These are phyloP conservation scores for Drosophila paramelanica DNA, from an alignment of 2,888 invertebrate genomes.

Conservation along the genomic window DNA sequence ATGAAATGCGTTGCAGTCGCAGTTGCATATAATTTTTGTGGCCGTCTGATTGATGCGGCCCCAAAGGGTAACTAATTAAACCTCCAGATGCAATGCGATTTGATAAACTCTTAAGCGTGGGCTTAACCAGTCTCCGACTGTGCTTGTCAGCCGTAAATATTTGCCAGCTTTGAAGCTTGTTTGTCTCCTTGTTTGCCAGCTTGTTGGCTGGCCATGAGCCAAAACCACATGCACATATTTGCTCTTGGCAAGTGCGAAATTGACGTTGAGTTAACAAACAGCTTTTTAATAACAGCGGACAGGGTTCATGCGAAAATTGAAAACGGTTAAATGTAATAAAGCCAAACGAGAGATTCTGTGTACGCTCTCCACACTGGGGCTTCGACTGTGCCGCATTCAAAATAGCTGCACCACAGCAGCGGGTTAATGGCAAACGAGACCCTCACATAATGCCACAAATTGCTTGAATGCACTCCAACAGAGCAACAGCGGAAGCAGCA, in stretches of 20 bases:
- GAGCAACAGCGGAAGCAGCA: constrained; percentile 34
- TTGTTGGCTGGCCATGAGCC: constrained; percentile 43
- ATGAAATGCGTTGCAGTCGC: not conserved
- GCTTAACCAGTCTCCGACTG: constrained; percentile 10
- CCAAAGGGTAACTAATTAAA: constrained; percentile 22
- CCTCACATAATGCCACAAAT: constrained; percentile 79
- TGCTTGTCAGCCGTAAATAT: constrained; percentile 61
- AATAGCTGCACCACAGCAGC: constrained; percentile 54
- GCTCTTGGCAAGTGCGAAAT: constrained; percentile 60
- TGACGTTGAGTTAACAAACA: constrained; percentile 48
- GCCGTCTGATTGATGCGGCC: constrained; percentile 8
- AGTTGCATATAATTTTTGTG: not conserved
- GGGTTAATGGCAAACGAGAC: constrained; percentile 83
- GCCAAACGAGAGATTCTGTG: constrained; percentile 17
- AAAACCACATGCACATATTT: constrained; percentile 45
- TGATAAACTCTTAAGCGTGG: constrained; percentile 13
- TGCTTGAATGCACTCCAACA: constrained; percentile 53
- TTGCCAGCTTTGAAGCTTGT: constrained; percentile 47
- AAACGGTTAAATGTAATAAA: constrained; percentile 62
- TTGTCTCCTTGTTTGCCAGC: constrained; percentile 26
- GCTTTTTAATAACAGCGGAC: constrained; percentile 42
- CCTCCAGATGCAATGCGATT: constrained; percentile 20
- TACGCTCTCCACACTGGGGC: constrained; percentile 15
- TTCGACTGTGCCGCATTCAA: constrained; percentile 40
- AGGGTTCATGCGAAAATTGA: constrained; percentile 42